Percentiles rank a stretch among this genome's conserved stretches.
These are phyloP conservation scores for Brachionus rotundiformis DNA, from an alignment of 1,140 invertebrate species.

Conservation along the genomic window DNA sequence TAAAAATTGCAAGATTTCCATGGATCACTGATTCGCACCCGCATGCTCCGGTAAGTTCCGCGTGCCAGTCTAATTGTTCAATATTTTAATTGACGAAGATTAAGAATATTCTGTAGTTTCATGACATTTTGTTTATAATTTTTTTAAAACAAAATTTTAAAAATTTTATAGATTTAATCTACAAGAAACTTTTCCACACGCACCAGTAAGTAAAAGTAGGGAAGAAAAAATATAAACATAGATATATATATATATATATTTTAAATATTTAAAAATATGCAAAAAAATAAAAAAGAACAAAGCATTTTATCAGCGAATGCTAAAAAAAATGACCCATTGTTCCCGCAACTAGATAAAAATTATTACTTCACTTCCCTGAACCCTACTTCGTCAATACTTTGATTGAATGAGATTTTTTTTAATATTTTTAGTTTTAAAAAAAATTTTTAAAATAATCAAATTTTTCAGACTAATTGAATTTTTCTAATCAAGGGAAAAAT, in stretches of 20 bases:
- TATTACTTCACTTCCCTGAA: not conserved
- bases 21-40: conserved; percentile 31
- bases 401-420: not conserved
- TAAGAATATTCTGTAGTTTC: conserved; percentile 34
- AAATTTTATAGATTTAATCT: conserved; percentile 50
- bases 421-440: not conserved
- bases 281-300: not conserved
- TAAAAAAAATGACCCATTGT: not conserved
- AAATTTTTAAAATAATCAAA: not conserved
- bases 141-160: conserved; percentile 41
- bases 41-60: conserved; percentile 49
- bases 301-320: not conserved
- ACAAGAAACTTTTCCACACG: conserved; percentile 28
- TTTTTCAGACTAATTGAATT: not conserved
- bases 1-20: conserved; percentile 44
- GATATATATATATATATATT: too few species aligned
- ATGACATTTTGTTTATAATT: not conserved
- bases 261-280: too few species aligned
- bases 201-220: conserved; percentile 50
- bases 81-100: conserved; percentile 44
- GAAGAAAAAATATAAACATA: not conserved
- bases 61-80: not conserved
- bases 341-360: not conserved
- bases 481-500: conserved; percentile 49
- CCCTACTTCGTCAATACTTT: conserved; percentile 46